Evolutionary conservation across 2,113 vertebrate species (phyloP), one percentile per base, ranked within the genome.

Genomic region (Motacilla alba): DNA sequence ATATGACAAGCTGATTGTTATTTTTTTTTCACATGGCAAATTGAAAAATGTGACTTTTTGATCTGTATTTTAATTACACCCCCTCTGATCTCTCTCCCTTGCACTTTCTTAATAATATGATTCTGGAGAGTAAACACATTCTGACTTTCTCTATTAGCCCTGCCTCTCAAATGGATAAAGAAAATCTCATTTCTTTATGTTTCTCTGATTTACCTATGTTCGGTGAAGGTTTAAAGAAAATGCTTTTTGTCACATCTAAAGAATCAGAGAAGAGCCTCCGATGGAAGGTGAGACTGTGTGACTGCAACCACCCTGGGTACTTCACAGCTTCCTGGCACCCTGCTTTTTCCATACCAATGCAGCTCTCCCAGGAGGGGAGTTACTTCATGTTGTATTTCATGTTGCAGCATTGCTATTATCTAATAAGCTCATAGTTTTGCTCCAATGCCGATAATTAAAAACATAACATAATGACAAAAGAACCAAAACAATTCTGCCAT

Each of bases 1-100:
- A 94, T 96, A 97, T 97, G 98, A 98, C 98, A 98, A 97, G 98
- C 97, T 97, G 96, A 97, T 98, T 98, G 98, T 96, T 97, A 84
- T 96, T 97, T 96, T 96, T 88, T 98, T 98, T 97, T 98, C 97
- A 98, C 97, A 97, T 96, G 97, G 98, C 97, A 97, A 97, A 98
- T 98, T 95, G 89, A 97, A 97, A 98, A 98, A 97, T 97, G 98
- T 89, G 97, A 97, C 98, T 98, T 97, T 97, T 97, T 97, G 97
- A 98, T 98, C 98, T 97, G 68, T 97, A 94, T 98, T 98, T 98
- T 97, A 97, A 97, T 96, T 97, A 96, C 96, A 97, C 95, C 95
- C 92, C 96, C 95, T 97, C 97, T 92, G 97, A 97, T 98, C 85
- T 87, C 94, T 97, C 91, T 63, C 94, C 96, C 96, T 97, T 96